Evolutionary conservation across 2,888 invertebrate species (phyloP), one percentile per base, ranked within the genome.

Genomic region (Autographa gamma): DNA sequence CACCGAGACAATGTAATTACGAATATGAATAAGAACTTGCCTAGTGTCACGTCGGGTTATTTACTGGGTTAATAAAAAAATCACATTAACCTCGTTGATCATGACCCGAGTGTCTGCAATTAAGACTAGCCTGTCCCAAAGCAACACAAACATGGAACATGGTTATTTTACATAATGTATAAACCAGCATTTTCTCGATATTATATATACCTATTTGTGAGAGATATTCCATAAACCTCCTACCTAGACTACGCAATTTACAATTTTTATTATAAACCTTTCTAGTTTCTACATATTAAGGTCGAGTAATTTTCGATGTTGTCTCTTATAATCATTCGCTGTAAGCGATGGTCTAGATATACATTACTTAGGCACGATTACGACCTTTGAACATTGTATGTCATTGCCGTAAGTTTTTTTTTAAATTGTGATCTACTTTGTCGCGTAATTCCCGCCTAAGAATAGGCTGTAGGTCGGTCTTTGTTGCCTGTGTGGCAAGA

Each of bases 291-390:
- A 34, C 43, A 16, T 43, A 16, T 43, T 43, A 5, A 43, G 43
- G 43, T 43, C 16, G 48, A 48, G 6, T 48, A 48, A 48, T 48
- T 48, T 48, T 48, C 48, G n/a, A n/a, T 16, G 43, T 43, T 48
- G 54, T 19, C 54, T 54, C 3, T 54, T 19, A 19, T 19, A 54
- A 56, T 56, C 54, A 56, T 13, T 56, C 25, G 18, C 25, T 25
- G 54, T 56, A 13, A 56, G 25, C 54, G 54, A 56, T 56, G 54
- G 25, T 56, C 54, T 56, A 56, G 54, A 56, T 56, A 56, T 56
- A 56, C 54, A 56, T 56, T 56, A 56, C 54, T 56, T 56, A 56
- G 54, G 25, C 54, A 56, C 54, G 54, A 56, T 56, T 25, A 56
- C 54, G 54, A 56, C 54, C 54, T 56, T 56, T 56, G 54, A 56